phyloP scores from a whole-genome alignment of 2,888 invertebrate genomes.

The Lagria hirta region DNA sequence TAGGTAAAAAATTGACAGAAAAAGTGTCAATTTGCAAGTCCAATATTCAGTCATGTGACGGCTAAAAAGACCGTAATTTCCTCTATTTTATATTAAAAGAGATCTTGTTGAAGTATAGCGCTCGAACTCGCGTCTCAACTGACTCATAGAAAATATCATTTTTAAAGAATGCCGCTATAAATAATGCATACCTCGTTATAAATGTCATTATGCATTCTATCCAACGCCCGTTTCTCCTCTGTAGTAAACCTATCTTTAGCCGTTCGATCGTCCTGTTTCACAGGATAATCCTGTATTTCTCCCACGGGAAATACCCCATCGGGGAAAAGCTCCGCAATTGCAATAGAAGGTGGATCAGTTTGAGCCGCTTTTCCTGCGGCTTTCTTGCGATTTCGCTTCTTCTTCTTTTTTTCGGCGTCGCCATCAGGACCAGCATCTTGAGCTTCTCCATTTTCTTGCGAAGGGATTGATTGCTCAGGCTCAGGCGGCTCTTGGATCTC shows the following conservation, averaged over 20 bases:
- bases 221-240: slow-evolving; percentile 87
- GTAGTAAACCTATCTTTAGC: slow-evolving; percentile 83
- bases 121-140: too few relatives aligned
- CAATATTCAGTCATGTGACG: too few relatives aligned
- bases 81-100: too few relatives aligned
- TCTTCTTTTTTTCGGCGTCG: slow-evolving; percentile 67
- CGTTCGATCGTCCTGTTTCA: slow-evolving; percentile 75
- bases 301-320: slow-evolving; percentile 86
- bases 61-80: too few relatives aligned
- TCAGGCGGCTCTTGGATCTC: too few relatives aligned
- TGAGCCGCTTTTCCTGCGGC: slow-evolving; percentile 58
- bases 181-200: too few relatives aligned
- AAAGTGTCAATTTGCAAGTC: too few relatives aligned
- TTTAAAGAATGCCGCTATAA: too few relatives aligned
- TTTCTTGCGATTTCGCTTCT: slow-evolving; percentile 63
- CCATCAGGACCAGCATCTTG: slow-evolving; percentile 51
- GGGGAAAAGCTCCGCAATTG: slow-evolving; percentile 82
- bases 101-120: too few relatives aligned
- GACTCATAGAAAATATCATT: too few relatives aligned
- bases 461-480: neutral
- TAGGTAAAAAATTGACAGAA: too few relatives aligned
- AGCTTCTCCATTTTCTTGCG: slow-evolving; percentile 49
- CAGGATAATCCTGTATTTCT: slow-evolving; percentile 81
- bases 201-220: slow-evolving; percentile 87
- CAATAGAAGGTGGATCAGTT: slow-evolving; percentile 83